Evolutionary conservation across 2,888 invertebrate species (phyloP), one percentile per base, ranked within the genome.

Genomic region (Neoaliturus tenellus): DNA sequence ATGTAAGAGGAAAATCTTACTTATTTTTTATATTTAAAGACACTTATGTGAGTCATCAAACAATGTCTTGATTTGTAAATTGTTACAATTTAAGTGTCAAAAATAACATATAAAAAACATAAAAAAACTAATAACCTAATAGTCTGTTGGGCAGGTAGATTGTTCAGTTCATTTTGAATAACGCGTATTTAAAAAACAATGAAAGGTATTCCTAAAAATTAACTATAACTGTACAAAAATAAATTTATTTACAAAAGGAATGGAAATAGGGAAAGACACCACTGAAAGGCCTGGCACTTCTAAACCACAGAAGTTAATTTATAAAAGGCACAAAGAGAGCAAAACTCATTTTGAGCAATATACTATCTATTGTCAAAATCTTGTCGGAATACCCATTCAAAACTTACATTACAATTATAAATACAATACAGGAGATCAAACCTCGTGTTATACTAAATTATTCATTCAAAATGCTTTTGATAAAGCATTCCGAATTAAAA

Each of bases 321-420:
- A n/a, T 51, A 17, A 35, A 78, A 78, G 78, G 78, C 78, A 78
- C 78, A 55, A 28, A 51, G 33, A 55, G 78, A 33, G 33, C 51
- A 78, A 31, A n/a, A 78, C 78, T 78, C 78, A 78, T 48, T 78
- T 78, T 78, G 78, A 78, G 78, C 78, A 78, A 78, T 12, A 23
- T 35, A 23, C 33, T 51, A 55, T 33, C 33, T 51, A 55, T 33
- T 33, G 28, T 33, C 28, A n/a, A 78, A 44, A 35, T 31, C 3
- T 33, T 78, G 25, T 78, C 10, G 28, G 44, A 75, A 75, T 28
- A 75, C 48, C 41, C 44, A 5, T 41, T 75, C 23, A 55, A 12
- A 51, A 51, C 55, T 78, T 48, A 35, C 23, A 33, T 48, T 75
- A 78, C 33, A 78, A 78, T 33, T 78, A 51, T 35, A 78, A 78